Base-by-base conservation (phyloP, 2,113 vertebrate species). In the Drymodes brunneopygia region DNA sequence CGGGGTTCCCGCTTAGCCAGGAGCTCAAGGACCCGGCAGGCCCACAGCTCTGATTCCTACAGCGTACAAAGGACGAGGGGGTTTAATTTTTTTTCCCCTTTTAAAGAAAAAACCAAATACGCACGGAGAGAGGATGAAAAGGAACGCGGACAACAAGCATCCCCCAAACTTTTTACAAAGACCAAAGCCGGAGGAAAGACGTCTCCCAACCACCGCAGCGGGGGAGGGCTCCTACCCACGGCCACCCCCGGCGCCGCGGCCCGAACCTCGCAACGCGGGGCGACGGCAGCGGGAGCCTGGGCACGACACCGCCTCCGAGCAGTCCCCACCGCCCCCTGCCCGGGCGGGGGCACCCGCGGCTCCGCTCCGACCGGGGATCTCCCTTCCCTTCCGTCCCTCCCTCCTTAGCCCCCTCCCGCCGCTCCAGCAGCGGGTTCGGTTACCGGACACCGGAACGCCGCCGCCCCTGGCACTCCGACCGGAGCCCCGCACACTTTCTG, bases 371-470 rank as follows among this genome's bases (percentile, higher is more conserved):
- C 42, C 11, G 31, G 62, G 13, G 10, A 75, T 82, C 74, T 48
- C 61, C 77, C 74, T 48, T 57, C 77, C 20, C 44, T 64, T 60
- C 38, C 44, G 38, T 38, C 27, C 50, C 22, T 47, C 48, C 57
- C 15, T 51, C 33, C 36, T 13, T n/a, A 35, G 61, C n/a, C 66
- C 36, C 74, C 72, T 65, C 74, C 66, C 25, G 48, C 24, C 15
- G 29, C 78, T 72, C 58, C n/a, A 15, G 90, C 75, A 51, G 81
- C 64, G 72, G 85, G 56, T 21, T 80, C 74, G 53, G 79, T 90
- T 79, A 94, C 82, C 80, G 91, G 89, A 93, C 91, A 88, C 92
- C 27, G 67, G 81, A 77, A 80, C 48, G 33, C 36, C 58, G 81
- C 81, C 53, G 38, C 61, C 69, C 58, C 62, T 44, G 36, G 71